A percentile compares a stretch with the other conserved stretches of the same genome.
These are phyloP conservation scores for Gandaritis pyraliata DNA, from an alignment of 2,888 invertebrate genomes.

Conservation along the genomic window DNA sequence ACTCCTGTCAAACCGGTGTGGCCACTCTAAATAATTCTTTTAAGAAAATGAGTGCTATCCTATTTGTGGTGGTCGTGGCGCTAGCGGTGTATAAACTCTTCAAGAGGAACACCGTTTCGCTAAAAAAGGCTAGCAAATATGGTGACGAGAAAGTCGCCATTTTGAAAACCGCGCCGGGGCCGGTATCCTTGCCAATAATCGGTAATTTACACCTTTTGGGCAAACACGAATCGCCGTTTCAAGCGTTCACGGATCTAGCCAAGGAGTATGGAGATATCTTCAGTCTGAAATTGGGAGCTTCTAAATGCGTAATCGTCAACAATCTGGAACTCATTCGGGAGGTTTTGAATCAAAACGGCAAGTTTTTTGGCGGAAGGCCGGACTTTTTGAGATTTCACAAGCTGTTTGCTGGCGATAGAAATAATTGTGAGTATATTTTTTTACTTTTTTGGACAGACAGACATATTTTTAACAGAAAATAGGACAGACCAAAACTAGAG, in stretches of 20 bases:
- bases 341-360: constrained; percentile 91
- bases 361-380: constrained; percentile 92
- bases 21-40: constrained; percentile 69
- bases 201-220: constrained; percentile 88
- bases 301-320: constrained; percentile 90
- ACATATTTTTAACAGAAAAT: too few relatives aligned
- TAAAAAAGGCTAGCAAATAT: constrained; percentile 54
- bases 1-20: constrained; percentile 58
- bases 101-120: constrained; percentile 53
- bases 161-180: constrained; percentile 86
- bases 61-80: constrained; percentile 58
- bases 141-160: constrained; percentile 51
- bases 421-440: constrained; percentile 90
- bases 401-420: constrained; percentile 93
- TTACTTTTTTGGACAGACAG: constrained; percentile 20
- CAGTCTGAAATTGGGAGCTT: constrained; percentile 87
- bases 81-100: constrained; percentile 66
- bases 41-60: constrained; percentile 74
- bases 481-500: too few relatives aligned
- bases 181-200: constrained; percentile 86
- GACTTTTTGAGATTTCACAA: constrained; percentile 92
- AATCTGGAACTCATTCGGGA: constrained; percentile 89
- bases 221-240: constrained; percentile 87
- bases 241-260: constrained; percentile 88
- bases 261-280: constrained; percentile 90